Conservation (phyloP, 2,797 vertebrate species). For the Buphagus erythrorhynchus region DNA sequence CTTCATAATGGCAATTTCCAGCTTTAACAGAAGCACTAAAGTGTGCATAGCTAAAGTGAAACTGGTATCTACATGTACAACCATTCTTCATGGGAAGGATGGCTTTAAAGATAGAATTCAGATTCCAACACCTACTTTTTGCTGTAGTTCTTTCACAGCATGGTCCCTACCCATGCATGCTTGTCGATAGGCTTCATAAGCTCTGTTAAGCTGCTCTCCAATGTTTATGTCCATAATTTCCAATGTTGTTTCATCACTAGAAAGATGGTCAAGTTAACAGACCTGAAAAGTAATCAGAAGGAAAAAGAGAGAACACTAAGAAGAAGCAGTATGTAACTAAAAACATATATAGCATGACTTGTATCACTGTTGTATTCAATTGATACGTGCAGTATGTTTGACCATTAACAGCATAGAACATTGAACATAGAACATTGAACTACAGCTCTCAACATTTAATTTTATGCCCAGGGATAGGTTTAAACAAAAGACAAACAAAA, state of each 20-base stretch:
- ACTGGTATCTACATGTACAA: background rate
- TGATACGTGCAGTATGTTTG: background rate
- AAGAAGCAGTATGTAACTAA: background rate
- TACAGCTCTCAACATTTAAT: background rate
- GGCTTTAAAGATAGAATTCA: background rate
- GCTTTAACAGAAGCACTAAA: background rate
- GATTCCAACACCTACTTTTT: slow-evolving; percentile 83
- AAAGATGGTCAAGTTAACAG: slow-evolving; percentile 60
- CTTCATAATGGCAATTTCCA: slow-evolving; percentile 4
- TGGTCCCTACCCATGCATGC: slow-evolving; percentile 93
- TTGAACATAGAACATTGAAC: no score
- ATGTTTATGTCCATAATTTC: slow-evolving; percentile 96
- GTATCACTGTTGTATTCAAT: background rate
- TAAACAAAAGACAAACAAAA: background rate
- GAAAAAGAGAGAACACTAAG: background rate
- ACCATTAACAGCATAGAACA: background rate
- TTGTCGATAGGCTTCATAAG: slow-evolving; percentile 95
- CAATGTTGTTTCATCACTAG: slow-evolving; percentile 91
- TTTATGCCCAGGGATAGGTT: background rate
- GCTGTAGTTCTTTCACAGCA: slow-evolving; percentile 88
- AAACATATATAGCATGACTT: background rate
- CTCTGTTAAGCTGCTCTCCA: slow-evolving; percentile 97
- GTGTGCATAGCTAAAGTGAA: background rate
- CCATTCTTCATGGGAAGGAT: background rate
- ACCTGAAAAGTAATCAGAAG: slow-evolving; percentile 64